Evolutionary conservation across 2,888 invertebrate species (phyloP), one percentile per base, ranked within the genome.

Genomic region (Tiliacea citrago): DNA sequence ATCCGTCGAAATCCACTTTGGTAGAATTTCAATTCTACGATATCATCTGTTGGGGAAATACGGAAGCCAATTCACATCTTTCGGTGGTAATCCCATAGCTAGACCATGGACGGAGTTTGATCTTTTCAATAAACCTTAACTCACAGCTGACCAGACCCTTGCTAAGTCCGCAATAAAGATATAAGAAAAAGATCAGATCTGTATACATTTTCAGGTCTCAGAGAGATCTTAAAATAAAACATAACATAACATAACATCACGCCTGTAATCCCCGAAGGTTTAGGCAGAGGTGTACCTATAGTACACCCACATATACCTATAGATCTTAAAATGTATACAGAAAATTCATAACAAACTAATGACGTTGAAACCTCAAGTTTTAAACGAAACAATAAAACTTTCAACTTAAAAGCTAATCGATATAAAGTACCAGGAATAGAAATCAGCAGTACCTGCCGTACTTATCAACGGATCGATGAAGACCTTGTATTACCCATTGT

Each of bases 401-500:
- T 21, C 6, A 70, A 71, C 42, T 53, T 21, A 18, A 35, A 42
- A 60, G 12, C 35, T n/a, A 24, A 66, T 79, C 79, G 29, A 79
- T 79, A 49, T 13, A 47, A 10, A 72, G 24, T 10, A 79, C 13
- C 49, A 58, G 73, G 65, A 21, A 68, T 65, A 79, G 63, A 65
- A 68, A 63, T 24, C 63, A 29, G 13, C n/a, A 18, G 68, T 49
- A 65, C 47, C 45, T 39, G 4, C 12, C 5, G 5, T n/a, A 24
- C 42, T 72, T 21, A 58, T n/a, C 3, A 35, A 45, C 13, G 61
- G 73, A 78, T 77, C 77, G 65, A 78, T 78, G 60, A 10, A 62
- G 68, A 66, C 81, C 79, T 82, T 75, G 82, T n/a, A n/a, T 8
- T 9, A 39, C 12, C 70, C 35, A 71, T 82, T 72, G 62, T 69